Conservation (phyloP, 2,113 vertebrate genomes). For the Leptodactylus fuscus region DNA sequence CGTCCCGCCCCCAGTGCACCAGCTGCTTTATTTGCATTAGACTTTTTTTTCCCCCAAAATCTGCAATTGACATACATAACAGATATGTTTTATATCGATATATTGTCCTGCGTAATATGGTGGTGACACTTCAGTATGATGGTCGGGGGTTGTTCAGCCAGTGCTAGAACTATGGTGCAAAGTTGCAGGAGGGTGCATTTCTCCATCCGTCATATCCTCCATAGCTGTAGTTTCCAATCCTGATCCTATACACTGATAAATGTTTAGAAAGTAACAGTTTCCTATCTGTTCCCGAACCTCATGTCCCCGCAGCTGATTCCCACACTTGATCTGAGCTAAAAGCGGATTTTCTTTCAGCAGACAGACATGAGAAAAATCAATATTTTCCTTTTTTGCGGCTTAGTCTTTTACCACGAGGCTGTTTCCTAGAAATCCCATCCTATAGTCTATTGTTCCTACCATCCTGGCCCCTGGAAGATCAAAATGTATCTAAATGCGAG, state of each 20-base stretch:
- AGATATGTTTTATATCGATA: too few relatives aligned
- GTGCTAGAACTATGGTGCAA: neutral
- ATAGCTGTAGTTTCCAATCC: neutral
- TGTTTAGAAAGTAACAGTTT: neutral
- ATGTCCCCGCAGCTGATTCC: neutral
- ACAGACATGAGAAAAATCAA: constrained; percentile 64
- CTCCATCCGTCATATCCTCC: too few relatives aligned
- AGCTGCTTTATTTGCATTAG: too few relatives aligned
- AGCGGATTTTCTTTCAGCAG: constrained; percentile 20
- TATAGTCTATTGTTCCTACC: constrained; percentile 64
- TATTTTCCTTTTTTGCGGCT: constrained; percentile 63
- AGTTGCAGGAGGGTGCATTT: neutral
- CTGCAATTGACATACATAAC: too few relatives aligned
- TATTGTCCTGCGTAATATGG: too few relatives aligned
- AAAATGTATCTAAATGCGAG: constrained; percentile 59
- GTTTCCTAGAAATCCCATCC: constrained; percentile 64
- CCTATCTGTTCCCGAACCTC: neutral
- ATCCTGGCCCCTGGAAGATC: constrained; percentile 62
- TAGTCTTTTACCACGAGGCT: constrained; percentile 61
- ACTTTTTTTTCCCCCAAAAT: too few relatives aligned
- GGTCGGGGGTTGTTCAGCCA: too few relatives aligned
- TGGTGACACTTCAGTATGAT: too few relatives aligned
- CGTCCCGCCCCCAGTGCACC: too few relatives aligned
- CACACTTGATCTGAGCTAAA: neutral
- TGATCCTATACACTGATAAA: neutral